A percentile compares a stretch with the other conserved stretches of the same genome.
Evolutionary conservation across 2,888 invertebrate genomes (phyloP).

Genomic region (Tachina lurida): DNA sequence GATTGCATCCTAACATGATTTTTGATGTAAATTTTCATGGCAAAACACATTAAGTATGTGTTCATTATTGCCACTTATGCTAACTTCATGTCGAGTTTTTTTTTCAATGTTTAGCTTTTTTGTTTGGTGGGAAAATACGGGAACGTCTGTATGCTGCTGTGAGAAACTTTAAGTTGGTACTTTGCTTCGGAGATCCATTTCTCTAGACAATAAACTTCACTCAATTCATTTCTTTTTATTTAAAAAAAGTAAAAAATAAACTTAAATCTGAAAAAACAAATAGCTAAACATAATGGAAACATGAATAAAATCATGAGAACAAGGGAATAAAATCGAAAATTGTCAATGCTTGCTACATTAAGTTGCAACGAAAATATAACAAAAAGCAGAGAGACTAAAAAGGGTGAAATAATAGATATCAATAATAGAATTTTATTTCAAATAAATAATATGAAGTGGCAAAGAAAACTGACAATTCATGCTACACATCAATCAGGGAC

Average conservation of each 20-base stretch:
- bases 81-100: too few species aligned
- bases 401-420: background rate
- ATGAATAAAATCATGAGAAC: conserved; percentile 7
- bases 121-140: background rate
- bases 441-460: too few species aligned
- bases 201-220: conserved; percentile 59
- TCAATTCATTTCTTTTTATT: conserved; percentile 48
- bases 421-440: too few species aligned
- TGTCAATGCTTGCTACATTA: conserved; percentile 53
- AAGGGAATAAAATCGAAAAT: conserved; percentile 39
- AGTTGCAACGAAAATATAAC: background rate
- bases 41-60: too few species aligned
- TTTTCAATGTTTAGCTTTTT: background rate
- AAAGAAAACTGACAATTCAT: too few species aligned
- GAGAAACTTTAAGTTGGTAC: conserved; percentile 18
- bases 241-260: background rate
- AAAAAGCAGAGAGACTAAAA: background rate
- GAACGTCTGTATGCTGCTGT: background rate
- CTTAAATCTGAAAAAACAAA: background rate
- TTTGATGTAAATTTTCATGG: too few species aligned
- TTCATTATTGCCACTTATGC: too few species aligned
- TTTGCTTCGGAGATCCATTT: conserved; percentile 5
- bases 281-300: conserved; percentile 17
- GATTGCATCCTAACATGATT: too few species aligned
- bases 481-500: too few species aligned